phyloP scores from a whole-genome alignment of 2,113 vertebrate genomes.

The Myodes glareolus region DNA sequence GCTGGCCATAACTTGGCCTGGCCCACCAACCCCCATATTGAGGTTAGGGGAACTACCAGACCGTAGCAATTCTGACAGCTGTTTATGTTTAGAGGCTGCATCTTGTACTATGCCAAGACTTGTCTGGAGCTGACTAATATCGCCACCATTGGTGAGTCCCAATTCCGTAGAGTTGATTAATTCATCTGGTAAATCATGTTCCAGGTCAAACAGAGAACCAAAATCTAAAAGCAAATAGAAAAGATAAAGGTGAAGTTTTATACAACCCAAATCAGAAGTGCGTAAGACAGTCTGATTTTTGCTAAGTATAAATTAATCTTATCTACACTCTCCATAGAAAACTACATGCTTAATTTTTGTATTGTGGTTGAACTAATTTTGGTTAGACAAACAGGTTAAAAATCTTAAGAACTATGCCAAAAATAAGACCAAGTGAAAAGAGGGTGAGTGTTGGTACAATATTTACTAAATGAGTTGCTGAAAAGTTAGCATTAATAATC shows the following conservation, averaged over 20 bases:
- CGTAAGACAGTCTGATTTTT: slow-evolving; percentile 1
- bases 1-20: slow-evolving; percentile 86
- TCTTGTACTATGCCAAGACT: slow-evolving; percentile 94
- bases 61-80: slow-evolving; percentile 95
- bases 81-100: slow-evolving; percentile 98
- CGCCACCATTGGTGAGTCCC: slow-evolving; percentile 94
- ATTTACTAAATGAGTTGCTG: background rate
- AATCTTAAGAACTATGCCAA: background rate
- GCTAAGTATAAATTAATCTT: slow-evolving; percentile 24
- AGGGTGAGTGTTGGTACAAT: background rate
- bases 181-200: slow-evolving; percentile 98
- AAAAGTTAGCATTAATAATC: background rate
- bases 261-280: slow-evolving; percentile 48
- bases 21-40: slow-evolving; percentile 89
- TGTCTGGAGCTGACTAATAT: slow-evolving; percentile 93
- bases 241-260: slow-evolving; percentile 64
- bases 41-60: slow-evolving; percentile 90
- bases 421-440: background rate
- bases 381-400: slow-evolving; percentile 15
- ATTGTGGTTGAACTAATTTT: background rate
- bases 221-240: slow-evolving; percentile 90
- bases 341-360: background rate
- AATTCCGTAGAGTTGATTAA: slow-evolving; percentile 96
- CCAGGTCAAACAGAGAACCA: slow-evolving; percentile 96
- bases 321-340: slow-evolving; percentile 19